phyloP scores from a whole-genome alignment of 1,140 invertebrate species.

The Pemphigus obesinymphae region DNA sequence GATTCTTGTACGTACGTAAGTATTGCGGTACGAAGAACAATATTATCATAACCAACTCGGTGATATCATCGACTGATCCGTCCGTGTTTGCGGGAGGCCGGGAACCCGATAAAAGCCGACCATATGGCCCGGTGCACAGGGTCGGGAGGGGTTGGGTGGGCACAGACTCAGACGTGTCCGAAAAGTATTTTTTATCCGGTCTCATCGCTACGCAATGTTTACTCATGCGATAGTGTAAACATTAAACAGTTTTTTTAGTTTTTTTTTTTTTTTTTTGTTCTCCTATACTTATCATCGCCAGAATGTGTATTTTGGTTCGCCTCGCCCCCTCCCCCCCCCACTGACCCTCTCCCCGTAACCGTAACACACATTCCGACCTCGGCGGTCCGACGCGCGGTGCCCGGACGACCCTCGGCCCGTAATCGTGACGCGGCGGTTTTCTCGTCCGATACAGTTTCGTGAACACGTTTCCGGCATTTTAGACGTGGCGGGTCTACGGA shows the following conservation, averaged over 20 bases:
- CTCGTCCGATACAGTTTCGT: not conserved
- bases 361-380: not conserved
- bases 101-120: not conserved
- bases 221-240: not conserved
- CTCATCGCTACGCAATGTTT: not conserved
- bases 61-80: not conserved
- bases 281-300: not conserved
- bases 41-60: not conserved
- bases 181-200: not conserved
- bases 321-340: no score
- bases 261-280: not conserved
- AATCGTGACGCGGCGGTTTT: not conserved
- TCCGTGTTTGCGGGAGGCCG: not conserved
- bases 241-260: not conserved
- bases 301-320: not conserved
- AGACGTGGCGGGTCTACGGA: no score
- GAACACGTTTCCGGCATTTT: conserved; percentile 22
- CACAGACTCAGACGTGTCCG: not conserved
- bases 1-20: no score
- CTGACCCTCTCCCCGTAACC: no score
- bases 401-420: not conserved
- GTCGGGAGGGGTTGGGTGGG: not conserved
- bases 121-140: not conserved
- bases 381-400: not conserved
- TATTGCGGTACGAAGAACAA: not conserved